Evolutionary conservation across 2,113 vertebrate species (phyloP).

Genomic region (Microtus oregoni): DNA sequence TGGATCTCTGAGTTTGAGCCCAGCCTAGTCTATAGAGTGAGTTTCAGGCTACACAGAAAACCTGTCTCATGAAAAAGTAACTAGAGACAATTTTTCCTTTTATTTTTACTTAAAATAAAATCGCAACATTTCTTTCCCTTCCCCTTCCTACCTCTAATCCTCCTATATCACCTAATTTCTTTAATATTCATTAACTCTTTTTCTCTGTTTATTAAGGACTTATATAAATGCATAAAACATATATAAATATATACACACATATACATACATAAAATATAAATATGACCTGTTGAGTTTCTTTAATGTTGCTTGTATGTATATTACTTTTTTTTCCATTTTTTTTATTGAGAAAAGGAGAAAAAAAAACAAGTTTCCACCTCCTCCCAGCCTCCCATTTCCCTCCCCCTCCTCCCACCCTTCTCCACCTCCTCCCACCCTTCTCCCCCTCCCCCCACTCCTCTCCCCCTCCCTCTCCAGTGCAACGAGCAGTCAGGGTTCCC

Average conservation of each 20-base stretch:
- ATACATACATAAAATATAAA: background rate
- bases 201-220: background rate
- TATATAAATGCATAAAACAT: background rate
- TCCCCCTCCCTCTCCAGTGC: too few species aligned
- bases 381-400: too few species aligned
- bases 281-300: background rate
- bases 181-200: background rate
- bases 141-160: background rate
- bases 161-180: background rate
- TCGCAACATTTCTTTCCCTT: background rate
- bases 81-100: background rate
- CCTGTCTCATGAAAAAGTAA: background rate
- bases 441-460: too few species aligned
- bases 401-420: too few species aligned
- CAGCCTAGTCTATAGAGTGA: background rate
- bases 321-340: too few species aligned
- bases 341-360: too few species aligned
- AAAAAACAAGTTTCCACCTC: too few species aligned
- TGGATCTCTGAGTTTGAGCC: too few species aligned
- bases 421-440: too few species aligned
- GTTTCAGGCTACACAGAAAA: background rate
- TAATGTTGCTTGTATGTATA: background rate
- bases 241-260: background rate
- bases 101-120: background rate
- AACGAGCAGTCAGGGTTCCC: too few species aligned